A percentile compares a stretch with the other conserved stretches of the same genome.
phyloP scores from a whole-genome alignment of 2,888 invertebrate species.

The Epistrophe grossulariae region DNA sequence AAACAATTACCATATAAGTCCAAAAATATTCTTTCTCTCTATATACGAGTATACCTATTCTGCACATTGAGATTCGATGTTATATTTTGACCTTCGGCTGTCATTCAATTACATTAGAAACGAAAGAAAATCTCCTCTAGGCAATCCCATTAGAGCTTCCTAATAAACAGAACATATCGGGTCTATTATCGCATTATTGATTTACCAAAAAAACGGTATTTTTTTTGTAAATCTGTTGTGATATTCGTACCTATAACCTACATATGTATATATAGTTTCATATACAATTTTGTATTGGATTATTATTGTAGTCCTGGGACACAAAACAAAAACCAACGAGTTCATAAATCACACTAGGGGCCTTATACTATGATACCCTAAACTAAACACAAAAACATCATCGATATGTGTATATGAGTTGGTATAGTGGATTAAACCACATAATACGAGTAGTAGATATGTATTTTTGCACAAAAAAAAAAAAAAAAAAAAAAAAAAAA shows the following conservation, averaged over 20 bases:
- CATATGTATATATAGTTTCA: no score
- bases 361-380: background rate
- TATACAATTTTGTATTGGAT: constrained; percentile 23
- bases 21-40: background rate
- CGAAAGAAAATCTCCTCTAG: constrained; percentile 25
- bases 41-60: no score
- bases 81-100: constrained; percentile 42
- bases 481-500: background rate
- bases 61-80: constrained; percentile 3
- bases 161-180: constrained; percentile 49
- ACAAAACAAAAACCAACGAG: constrained; percentile 58
- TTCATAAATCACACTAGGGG: constrained; percentile 70
- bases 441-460: constrained; percentile 34
- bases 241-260: no score
- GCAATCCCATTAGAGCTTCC: constrained; percentile 50
- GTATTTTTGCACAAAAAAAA: background rate
- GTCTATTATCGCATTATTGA: constrained; percentile 65
- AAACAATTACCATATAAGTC: constrained; percentile 15
- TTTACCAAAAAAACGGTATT: constrained; percentile 65
- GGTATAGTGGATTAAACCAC: constrained; percentile 71
- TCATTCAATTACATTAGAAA: constrained; percentile 56
- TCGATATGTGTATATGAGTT: background rate
- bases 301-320: constrained; percentile 68
- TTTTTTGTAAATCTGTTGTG: constrained; percentile 63
- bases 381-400: constrained; percentile 5